Percentiles rank a stretch among this genome's conserved stretches.
Conservation (phyloP, 2,797 vertebrate species). For the Echiichthys vipera region DNA sequence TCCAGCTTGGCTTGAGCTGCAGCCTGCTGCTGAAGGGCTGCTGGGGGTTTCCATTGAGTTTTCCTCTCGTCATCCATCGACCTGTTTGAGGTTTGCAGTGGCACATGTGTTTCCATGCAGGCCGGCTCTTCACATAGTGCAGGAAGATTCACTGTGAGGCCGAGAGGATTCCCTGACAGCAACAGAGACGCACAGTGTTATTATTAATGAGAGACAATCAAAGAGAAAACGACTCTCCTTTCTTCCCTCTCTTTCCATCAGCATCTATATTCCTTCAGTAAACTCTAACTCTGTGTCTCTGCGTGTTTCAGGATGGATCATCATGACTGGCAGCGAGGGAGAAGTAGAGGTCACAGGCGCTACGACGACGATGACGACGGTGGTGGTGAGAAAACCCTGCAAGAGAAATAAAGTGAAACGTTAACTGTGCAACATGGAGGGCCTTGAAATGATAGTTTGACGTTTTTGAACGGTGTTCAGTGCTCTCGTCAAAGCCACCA, state of each 20-base stretch:
- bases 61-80: conserved; percentile 63
- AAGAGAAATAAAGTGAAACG: too few species aligned
- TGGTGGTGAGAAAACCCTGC: conserved; percentile 56
- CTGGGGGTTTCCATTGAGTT: conserved; percentile 67
- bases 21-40: conserved; percentile 17
- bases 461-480: too few species aligned
- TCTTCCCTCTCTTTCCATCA: background rate
- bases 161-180: conserved; percentile 24
- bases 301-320: conserved; percentile 71
- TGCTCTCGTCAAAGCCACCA: too few species aligned
- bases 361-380: conserved; percentile 70
- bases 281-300: background rate
- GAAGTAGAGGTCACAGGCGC: conserved; percentile 62
- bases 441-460: too few species aligned
- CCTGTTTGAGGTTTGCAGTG: background rate
- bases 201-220: background rate
- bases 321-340: conserved; percentile 69
- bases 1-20: background rate
- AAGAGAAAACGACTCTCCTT: background rate
- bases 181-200: accelerated
- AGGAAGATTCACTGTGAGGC: background rate
- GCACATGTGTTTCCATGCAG: conserved; percentile 43
- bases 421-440: too few species aligned
- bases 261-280: background rate
- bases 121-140: background rate